Evolutionary conservation across 2,113 vertebrate species (phyloP).

Genomic region (Echinops telfairi): DNA sequence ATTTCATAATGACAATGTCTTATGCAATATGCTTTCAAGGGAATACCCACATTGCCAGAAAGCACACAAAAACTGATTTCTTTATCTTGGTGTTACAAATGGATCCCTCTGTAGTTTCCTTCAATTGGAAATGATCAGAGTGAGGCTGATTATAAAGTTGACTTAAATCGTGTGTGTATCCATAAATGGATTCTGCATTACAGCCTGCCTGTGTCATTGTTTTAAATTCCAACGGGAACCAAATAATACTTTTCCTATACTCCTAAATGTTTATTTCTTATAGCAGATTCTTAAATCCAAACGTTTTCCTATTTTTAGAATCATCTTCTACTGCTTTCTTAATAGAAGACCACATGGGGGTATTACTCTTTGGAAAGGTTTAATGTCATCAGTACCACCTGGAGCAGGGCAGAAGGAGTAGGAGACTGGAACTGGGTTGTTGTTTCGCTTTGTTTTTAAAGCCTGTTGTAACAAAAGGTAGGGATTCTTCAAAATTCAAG

Average conservation of each 20-base stretch:
- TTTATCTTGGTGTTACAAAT: not conserved
- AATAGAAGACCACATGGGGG: not conserved
- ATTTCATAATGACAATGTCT: constrained; percentile 20
- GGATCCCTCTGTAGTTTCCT: not conserved
- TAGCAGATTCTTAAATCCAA: not conserved
- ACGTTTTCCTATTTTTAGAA: not conserved
- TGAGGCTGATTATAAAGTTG: not conserved
- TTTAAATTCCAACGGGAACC: constrained; percentile 14
- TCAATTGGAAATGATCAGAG: constrained; percentile 37
- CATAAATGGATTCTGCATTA: not conserved
- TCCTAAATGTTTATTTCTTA: not conserved
- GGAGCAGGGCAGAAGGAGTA: not conserved
- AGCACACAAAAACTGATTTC: constrained; percentile 6
- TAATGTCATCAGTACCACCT: not conserved
- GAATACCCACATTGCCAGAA: not conserved
- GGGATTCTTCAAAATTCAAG: not conserved
- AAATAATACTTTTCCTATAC: not conserved
- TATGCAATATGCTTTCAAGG: not conserved
- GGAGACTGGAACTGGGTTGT: no score
- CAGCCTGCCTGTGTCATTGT: not conserved
- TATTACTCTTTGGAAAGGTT: not conserved
- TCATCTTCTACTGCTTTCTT: constrained; percentile 8
- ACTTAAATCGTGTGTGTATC: constrained; percentile 31
- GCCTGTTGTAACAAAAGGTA: not conserved
- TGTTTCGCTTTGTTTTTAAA: no score